Percentiles rank a stretch among this genome's conserved stretches.
These are phyloP conservation scores for Antedon mediterranea DNA, from an alignment of 53 echinoderm and acorn worm species.

Conservation along the genomic window DNA sequence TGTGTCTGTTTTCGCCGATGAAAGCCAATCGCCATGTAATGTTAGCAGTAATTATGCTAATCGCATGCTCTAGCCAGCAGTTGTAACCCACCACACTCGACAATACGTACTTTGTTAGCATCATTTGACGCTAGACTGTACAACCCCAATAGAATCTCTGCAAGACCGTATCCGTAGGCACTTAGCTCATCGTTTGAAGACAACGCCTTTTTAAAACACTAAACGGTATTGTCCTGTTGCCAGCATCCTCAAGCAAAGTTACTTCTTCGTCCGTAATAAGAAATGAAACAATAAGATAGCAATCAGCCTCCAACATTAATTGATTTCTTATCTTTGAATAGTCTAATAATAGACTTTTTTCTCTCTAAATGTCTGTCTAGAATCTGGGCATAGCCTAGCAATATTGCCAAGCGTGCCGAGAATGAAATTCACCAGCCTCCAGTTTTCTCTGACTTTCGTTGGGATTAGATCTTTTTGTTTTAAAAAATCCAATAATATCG, in stretches of 20 bases:
- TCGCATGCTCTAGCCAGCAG: conserved; percentile 39
- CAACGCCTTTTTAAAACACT: conserved; percentile 25
- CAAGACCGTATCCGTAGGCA: background rate
- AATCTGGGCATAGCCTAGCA: conserved; percentile 25
- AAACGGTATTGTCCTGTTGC: conserved; percentile 20
- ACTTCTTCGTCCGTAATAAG: conserved; percentile 69
- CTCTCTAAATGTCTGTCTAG: conserved; percentile 29
- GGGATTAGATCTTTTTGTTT: background rate
- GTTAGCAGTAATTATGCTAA: conserved; percentile 34
- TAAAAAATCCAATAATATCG: background rate
- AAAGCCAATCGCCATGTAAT: conserved; percentile 78
- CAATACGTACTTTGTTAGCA: conserved; percentile 64
- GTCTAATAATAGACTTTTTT: conserved; percentile 19
- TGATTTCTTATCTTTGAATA: conserved; percentile 31
- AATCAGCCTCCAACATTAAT: conserved; percentile 43
- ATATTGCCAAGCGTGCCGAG: conserved; percentile 64
- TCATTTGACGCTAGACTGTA: conserved; percentile 75
- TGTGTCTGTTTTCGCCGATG: conserved; percentile 42
- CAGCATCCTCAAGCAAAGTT: conserved; percentile 26
- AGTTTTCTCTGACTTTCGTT: background rate
- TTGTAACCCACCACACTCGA: conserved; percentile 46
- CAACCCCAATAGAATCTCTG: conserved; percentile 52
- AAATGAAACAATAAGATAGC: conserved; percentile 45
- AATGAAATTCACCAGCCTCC: conserved; percentile 47
- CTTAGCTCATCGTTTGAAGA: background rate